Base-by-base conservation (phyloP, 2,888 invertebrate genomes). In the Fissipunctia ypsillon region DNA sequence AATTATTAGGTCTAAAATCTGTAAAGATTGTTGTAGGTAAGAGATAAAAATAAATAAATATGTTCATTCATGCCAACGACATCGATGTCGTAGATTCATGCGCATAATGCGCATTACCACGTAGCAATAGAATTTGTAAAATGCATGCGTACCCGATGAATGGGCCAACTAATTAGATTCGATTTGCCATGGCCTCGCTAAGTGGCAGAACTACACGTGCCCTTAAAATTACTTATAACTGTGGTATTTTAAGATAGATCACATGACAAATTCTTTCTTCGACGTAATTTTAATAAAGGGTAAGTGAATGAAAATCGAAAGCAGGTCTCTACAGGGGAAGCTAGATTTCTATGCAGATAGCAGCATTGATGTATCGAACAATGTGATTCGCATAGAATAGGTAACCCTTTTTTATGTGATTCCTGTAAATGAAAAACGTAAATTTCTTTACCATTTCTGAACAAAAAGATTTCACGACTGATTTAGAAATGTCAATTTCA, bases 401-500 rank as follows among this genome's bases (percentile, higher is more conserved):
- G 16, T 60, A 25, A 38, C 38, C 16, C 10, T 41, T 41, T 60
- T 41, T 35, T 35, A n/a, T 14, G 25, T 9, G 12, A 14, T 7
- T 2, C 14, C 9, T 63, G 14, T 63, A 45, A 45, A 28, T 9
- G 28, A 35, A 43, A 41, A 25, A 22, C 9, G 22, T 25, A 22
- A n/a, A 22, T 54, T 28, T 28, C 16, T 12, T 38, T n/a, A 16
- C 12, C 19, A 56, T 76, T 76, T 61, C 67, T 52, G 67, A 75
- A 75, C 74, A 25, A 45, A 65, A 67, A 50, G 1, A 50, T 66
- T 43, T 65, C 54, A 43, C 0, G 4, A 35, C 38, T 12, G 14
- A 63, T 61, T n/a, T 25, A 28, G 9, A 38, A 56, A 69, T 69
- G 77, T 78, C 81, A 80, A 73, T 67, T 66, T 73, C 73, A 80